Conservation (phyloP, 2,113 vertebrate genomes). For the Psittacus erithacus region DNA sequence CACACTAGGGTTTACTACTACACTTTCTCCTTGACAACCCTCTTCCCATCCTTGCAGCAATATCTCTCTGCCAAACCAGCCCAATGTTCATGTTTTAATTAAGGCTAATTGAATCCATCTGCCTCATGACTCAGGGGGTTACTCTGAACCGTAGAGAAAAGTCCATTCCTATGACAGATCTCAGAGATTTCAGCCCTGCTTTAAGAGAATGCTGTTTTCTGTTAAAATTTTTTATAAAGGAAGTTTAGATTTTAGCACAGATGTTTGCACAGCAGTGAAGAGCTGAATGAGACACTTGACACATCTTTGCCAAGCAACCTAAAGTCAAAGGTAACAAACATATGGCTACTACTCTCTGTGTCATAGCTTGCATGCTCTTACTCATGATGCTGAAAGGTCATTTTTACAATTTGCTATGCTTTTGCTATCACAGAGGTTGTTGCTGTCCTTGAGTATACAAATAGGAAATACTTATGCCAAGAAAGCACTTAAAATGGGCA, state of each 20-base stretch:
- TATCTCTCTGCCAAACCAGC: not conserved
- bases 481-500: not conserved
- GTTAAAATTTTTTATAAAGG: not conserved
- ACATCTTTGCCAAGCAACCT: not conserved
- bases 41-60: not conserved
- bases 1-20: not conserved
- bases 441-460: not conserved
- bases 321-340: not conserved
- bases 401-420: not conserved
- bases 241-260: not conserved
- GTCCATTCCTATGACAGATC: not conserved
- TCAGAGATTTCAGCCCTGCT: not conserved
- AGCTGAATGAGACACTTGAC: not conserved
- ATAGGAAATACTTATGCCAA: not conserved
- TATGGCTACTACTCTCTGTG: not conserved
- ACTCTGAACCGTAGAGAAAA: not conserved
- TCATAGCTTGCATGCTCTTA: not conserved
- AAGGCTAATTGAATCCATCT: constrained; percentile 26
- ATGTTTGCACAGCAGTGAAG: not conserved
- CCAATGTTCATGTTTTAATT: not conserved
- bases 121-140: not conserved
- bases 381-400: not conserved
- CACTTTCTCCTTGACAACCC: not conserved
- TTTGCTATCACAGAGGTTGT: not conserved
- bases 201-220: not conserved